Base-by-base conservation (phyloP, 2,888 invertebrate species). In the Poecilus cupreus region DNA sequence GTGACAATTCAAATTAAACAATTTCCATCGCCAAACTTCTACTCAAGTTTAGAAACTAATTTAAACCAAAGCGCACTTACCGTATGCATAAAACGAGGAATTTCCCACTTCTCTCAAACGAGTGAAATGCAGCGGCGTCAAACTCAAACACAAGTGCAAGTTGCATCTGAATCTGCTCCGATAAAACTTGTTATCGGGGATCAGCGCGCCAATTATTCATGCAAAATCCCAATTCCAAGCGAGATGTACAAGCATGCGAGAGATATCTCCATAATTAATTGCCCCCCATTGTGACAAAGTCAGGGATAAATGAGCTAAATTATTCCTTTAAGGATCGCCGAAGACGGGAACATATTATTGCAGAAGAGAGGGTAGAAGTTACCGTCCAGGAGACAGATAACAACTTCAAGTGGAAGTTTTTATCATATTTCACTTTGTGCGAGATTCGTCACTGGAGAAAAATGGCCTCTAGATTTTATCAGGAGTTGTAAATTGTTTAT, bases 251-350 rank as follows among this genome's bases (percentile, higher is more conserved):
- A 24, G 22, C 13, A 64, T 18, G 16, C 68, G 37, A 43, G 64
- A 46, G 60, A 46, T 78, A 78, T 78, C 78, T 78, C n/a, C 60
- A 46, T 78, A 78, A 78, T 78, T 78, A 78, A 78, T 60, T 78
- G 64, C 64, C 43, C 8, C 24, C 39, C 78, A 46, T 78, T 78
- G 60, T 64, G 64, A 78, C 64, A 39, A 43, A 60, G 64, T 46
- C 64, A 24, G 22, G 26, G 78, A 64, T 64, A 64, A 78, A 78
- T 78, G 46, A 26, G 60, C n/a, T 16, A 26, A 78, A 78, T 78
- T 78, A 78, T 64, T 78, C 78, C 24, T 64, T 39, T 8, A 64
- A 64, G 64, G 64, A 64, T 32, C 20, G 46, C 37, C 26, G 24
- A 13, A 78, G 78, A 78, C 60, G 22, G 57, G 39, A 39, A 77